A percentile compares a stretch with the other conserved stretches of the same genome.
phyloP scores from a whole-genome alignment of 2,797 vertebrate species.

The Fratercula arctica region DNA sequence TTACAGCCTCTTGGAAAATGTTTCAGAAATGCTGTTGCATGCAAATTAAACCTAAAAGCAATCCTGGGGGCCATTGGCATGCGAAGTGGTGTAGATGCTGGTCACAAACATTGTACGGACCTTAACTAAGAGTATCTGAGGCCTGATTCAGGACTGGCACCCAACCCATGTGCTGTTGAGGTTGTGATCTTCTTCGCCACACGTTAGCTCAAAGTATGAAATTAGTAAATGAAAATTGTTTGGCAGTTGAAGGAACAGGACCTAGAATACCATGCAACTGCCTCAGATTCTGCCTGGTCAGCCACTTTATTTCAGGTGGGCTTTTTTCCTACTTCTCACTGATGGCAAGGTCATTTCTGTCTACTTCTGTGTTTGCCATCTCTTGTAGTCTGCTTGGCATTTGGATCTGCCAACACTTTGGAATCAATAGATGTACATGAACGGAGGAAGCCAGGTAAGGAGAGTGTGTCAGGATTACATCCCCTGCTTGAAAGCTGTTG shows the following conservation, averaged over 20 bases:
- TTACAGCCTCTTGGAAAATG: not conserved
- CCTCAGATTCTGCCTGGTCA: not conserved
- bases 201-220: not conserved
- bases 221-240: not conserved
- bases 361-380: not conserved
- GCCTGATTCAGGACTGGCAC: not conserved
- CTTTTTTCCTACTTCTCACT: not conserved
- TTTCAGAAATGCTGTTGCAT: not conserved
- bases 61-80: not conserved
- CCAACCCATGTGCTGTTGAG: not conserved
- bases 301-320: not conserved
- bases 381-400: not conserved
- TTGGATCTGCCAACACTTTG: not conserved
- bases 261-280: not conserved
- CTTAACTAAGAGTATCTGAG: not conserved
- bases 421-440: not conserved
- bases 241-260: not conserved
- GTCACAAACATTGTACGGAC: not conserved
- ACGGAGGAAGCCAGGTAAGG: not conserved
- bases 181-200: not conserved
- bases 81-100: not conserved
- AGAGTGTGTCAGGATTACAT: constrained; percentile 5
- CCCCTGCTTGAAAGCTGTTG: constrained; percentile 47
- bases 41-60: not conserved
- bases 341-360: not conserved